Evolutionary conservation across 2,888 invertebrate species (phyloP).

Genomic region (Drosophila mulleri): DNA sequence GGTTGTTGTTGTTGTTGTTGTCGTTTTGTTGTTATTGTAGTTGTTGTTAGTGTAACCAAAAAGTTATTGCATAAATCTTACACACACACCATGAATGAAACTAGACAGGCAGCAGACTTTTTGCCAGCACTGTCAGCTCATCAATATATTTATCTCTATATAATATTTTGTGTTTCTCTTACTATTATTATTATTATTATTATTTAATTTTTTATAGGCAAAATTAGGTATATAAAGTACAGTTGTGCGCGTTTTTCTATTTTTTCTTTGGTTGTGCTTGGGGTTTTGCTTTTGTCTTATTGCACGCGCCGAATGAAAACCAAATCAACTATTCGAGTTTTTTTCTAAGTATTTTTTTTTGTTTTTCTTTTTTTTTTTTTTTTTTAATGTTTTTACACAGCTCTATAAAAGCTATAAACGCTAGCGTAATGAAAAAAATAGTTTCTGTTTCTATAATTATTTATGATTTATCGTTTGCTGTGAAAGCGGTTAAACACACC

Average conservation of each 20-base stretch:
- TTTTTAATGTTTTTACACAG: conserved; percentile 19
- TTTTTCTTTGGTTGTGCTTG: conserved; percentile 32
- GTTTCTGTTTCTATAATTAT: conserved; percentile 6
- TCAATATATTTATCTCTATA: background rate
- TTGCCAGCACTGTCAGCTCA: conserved; percentile 10
- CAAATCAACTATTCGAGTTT: conserved; percentile 81
- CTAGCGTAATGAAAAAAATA: conserved; percentile 31
- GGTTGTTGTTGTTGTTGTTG: conserved; percentile 19
- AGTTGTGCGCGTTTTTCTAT: conserved; percentile 49
- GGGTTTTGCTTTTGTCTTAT: conserved; percentile 44
- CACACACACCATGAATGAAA: conserved; percentile 2
- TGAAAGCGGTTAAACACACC: conserved; percentile 78
- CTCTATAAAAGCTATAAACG: conserved; percentile 35
- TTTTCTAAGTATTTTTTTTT: conserved; percentile 8
- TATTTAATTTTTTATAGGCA: conserved; percentile 59
- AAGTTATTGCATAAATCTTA: conserved; percentile 25
- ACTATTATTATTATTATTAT: background rate
- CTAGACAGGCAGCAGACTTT: conserved; percentile 10
- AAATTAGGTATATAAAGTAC: conserved; percentile 67
- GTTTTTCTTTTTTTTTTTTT: conserved; percentile 7
- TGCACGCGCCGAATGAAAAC: conserved; percentile 85
- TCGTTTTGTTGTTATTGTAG: conserved; percentile 9
- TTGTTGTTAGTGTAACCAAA: conserved; percentile 37
- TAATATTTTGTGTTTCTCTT: background rate
- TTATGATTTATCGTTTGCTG: conserved; percentile 34